Evolutionary conservation across 2,113 vertebrate species (phyloP), one percentile per base, ranked within the genome.

Genomic region (Tetrao urogallus): DNA sequence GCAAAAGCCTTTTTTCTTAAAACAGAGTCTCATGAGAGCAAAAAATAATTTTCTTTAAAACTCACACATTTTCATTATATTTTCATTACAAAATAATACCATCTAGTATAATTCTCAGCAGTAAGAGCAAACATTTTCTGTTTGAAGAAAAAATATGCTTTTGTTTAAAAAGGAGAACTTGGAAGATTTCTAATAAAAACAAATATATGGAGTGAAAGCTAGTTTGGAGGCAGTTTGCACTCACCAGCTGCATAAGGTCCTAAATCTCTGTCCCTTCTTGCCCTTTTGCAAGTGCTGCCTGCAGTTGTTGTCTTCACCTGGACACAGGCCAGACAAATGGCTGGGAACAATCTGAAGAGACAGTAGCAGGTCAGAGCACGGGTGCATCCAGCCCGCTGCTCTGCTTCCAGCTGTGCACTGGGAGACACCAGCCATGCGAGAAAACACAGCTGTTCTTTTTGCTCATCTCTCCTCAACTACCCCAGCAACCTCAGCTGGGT

Each of bases 1-100:
- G 28, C 48, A 40, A 70, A 91, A 93, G 11, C 1, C 7, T 65
- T 40, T 76, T 72, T 76, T 22, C 43, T 45, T 36, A 84, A 77
- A 94, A 71, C 30, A 84, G 19, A 84, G 17, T 79, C 11, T 85
- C 7, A 42, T 27, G 63, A 45, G 30, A 70, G 13, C n/a, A 56
- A 82, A 85, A 45, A 79, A n/a, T 7, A 0, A 18, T 27, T 48
- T 64, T 76, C 48, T 67, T 64, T 48, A 52, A 92, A 86, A 70
- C 11, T 24, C 60, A 82, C 72, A 86, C 5, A 57, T n/a, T 88
- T 88, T 7, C 11, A 17, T 83, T 83, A 34, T 76, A 96, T 32
- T 86, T 88, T 7, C 9, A 20, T 84, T 83, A 38, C 80, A 96
- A 92, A 83, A 43, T 21, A 0, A 83, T 83, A 67, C 6, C 20